Evolutionary conservation across 2,888 invertebrate genomes (phyloP).

Genomic region (Sericinus montela): DNA sequence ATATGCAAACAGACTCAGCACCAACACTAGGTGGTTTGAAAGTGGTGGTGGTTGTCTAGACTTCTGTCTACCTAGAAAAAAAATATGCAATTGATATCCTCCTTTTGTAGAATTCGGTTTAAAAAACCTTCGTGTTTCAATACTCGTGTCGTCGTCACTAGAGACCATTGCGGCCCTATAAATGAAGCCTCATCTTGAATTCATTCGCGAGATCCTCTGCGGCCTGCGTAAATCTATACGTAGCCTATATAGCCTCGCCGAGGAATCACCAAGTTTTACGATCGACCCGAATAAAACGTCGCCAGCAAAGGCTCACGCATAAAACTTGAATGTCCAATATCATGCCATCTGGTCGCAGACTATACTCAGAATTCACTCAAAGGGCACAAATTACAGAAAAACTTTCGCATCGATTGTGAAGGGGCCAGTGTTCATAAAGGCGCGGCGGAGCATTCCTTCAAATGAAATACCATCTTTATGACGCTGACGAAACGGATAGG

Average conservation of each 20-base stretch:
- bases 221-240: constrained; percentile 20
- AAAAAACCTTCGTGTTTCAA: too few relatives aligned
- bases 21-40: too few relatives aligned
- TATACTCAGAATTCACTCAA: constrained; percentile 62
- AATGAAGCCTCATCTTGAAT: constrained; percentile 17
- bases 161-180: constrained; percentile 1
- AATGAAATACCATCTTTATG: constrained; percentile 54
- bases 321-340: constrained; percentile 68
- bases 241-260: constrained; percentile 39
- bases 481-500: constrained; percentile 43
- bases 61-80: too few relatives aligned
- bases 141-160: background rate
- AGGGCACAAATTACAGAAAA: constrained; percentile 62
- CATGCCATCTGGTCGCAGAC: constrained; percentile 65
- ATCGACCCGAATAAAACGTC: constrained; percentile 44
- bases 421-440: constrained; percentile 57
- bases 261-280: constrained; percentile 62
- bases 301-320: constrained; percentile 49
- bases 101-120: too few relatives aligned
- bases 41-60: too few relatives aligned
- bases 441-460: constrained; percentile 37
- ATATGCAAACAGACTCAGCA: too few relatives aligned
- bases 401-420: constrained; percentile 41
- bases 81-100: too few relatives aligned
- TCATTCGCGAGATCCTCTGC: constrained; percentile 12